A percentile compares a stretch with the other conserved stretches of the same genome.
Evolutionary conservation across 2,113 vertebrate species (phyloP).

Genomic region (Monopterus albus): DNA sequence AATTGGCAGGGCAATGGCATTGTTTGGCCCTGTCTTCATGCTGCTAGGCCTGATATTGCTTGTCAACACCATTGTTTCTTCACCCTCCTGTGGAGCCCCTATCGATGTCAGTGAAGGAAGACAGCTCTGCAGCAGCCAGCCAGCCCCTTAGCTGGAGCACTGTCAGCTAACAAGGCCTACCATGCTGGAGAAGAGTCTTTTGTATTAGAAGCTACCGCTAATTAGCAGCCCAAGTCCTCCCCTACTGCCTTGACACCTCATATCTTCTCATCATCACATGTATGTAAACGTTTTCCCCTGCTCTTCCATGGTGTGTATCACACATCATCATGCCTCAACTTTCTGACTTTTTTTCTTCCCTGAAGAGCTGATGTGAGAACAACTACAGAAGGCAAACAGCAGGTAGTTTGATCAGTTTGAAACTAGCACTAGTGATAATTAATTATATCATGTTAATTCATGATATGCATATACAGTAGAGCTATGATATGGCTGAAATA

Average conservation of each 20-base stretch:
- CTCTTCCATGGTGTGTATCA: neutral
- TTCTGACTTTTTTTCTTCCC: slow-evolving; percentile 17
- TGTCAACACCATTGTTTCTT: slow-evolving; percentile 76
- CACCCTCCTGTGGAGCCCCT: slow-evolving; percentile 64
- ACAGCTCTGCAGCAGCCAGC: slow-evolving; percentile 56
- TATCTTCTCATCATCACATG: slow-evolving; percentile 17
- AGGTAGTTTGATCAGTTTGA: neutral
- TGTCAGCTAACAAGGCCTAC: slow-evolving; percentile 61
- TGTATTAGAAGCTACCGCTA: slow-evolving; percentile 44
- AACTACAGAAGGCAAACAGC: slow-evolving; percentile 13
- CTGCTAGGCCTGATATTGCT: slow-evolving; percentile 68
- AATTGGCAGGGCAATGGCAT: slow-evolving; percentile 78
- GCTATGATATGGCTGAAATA: too few species aligned
- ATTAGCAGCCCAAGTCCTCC: slow-evolving; percentile 42
- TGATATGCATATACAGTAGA: neutral
- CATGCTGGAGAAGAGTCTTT: slow-evolving; percentile 37
- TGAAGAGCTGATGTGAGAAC: slow-evolving; percentile 19
- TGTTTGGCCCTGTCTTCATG: slow-evolving; percentile 71
- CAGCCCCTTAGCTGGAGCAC: slow-evolving; percentile 53
- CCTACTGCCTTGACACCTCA: slow-evolving; percentile 26
- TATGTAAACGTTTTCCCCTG: slow-evolving; percentile 12
- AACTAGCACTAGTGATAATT: too few species aligned
- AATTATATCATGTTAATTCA: neutral
- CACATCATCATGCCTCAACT: slow-evolving; percentile 2
- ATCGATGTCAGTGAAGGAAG: slow-evolving; percentile 70